A percentile compares a stretch with the other conserved stretches of the same genome.
These are phyloP conservation scores for Galleria mellonella DNA, from an alignment of 1,140 invertebrate genomes.

Conservation along the genomic window DNA sequence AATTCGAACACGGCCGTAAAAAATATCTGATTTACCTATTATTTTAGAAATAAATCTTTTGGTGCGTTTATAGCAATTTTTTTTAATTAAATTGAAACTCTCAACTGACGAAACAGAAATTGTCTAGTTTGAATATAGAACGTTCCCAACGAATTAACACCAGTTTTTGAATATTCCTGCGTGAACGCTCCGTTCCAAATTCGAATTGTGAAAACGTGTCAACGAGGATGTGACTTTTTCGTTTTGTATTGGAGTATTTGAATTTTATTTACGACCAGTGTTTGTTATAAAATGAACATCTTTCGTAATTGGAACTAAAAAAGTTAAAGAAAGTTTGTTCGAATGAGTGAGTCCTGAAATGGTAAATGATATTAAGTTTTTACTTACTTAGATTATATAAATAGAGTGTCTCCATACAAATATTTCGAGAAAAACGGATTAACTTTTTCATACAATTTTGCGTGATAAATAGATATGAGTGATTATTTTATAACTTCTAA, in stretches of 20 bases:
- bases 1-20: too few species aligned
- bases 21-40: too few species aligned
- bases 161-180: background rate
- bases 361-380: too few species aligned
- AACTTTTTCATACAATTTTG: too few species aligned
- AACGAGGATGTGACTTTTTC: conserved; percentile 2
- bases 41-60: too few species aligned
- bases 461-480: too few species aligned
- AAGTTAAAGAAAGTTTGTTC: background rate
- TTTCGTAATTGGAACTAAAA: conserved; percentile 1
- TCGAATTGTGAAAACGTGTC: conserved; percentile 5
- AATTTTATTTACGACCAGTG: conserved; percentile 1
- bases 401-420: too few species aligned
- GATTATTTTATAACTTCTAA: too few species aligned
- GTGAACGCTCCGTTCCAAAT: background rate
- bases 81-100: background rate
- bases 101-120: background rate
- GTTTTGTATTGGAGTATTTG: background rate
- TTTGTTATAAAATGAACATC: background rate
- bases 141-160: background rate
- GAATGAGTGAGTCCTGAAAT: too few species aligned
- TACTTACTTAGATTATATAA: too few species aligned
- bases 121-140: background rate
- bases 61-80: background rate
- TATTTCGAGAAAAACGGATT: too few species aligned